phyloP scores from a whole-genome alignment of 2,888 invertebrate genomes.

The Phanerotoma sp. region DNA sequence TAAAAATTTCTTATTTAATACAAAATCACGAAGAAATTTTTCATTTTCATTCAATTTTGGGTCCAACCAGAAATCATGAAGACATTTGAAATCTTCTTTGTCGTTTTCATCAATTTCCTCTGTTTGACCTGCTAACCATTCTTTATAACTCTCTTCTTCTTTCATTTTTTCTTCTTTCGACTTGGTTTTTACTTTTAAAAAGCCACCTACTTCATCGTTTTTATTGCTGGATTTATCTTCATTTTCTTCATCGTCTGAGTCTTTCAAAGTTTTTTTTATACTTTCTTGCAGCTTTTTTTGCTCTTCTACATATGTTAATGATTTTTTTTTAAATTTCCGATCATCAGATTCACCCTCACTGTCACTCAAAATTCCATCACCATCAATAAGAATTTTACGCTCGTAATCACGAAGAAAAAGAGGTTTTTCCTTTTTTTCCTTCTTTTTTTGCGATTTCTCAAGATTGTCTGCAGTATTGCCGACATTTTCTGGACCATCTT shows the following conservation, averaged over 20 bases:
- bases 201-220: conserved; percentile 59
- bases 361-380: conserved; percentile 62
- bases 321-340: conserved; percentile 40
- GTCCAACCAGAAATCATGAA: conserved; percentile 83
- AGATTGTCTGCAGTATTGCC: conserved; percentile 42
- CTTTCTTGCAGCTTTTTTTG: conserved; percentile 68
- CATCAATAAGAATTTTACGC: conserved; percentile 70
- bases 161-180: conserved; percentile 56
- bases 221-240: too few relatives aligned
- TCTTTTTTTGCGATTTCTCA: conserved; percentile 56
- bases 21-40: conserved; percentile 88
- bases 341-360: conserved; percentile 46
- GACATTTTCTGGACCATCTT: conserved; percentile 19
- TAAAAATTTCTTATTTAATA: conserved; percentile 77
- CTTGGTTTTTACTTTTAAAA: conserved; percentile 48
- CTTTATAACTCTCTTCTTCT: conserved; percentile 63
- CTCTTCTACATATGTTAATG: conserved; percentile 68
- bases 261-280: conserved; percentile 62
- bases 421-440: conserved; percentile 61
- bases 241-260: conserved; percentile 62
- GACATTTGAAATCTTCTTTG: conserved; percentile 66
- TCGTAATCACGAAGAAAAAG: conserved; percentile 79
- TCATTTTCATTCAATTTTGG: conserved; percentile 81
- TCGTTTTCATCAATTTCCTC: conserved; percentile 64
- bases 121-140: conserved; percentile 79